phyloP scores from a whole-genome alignment of 2,888 invertebrate genomes.

The Cenopis cana region DNA sequence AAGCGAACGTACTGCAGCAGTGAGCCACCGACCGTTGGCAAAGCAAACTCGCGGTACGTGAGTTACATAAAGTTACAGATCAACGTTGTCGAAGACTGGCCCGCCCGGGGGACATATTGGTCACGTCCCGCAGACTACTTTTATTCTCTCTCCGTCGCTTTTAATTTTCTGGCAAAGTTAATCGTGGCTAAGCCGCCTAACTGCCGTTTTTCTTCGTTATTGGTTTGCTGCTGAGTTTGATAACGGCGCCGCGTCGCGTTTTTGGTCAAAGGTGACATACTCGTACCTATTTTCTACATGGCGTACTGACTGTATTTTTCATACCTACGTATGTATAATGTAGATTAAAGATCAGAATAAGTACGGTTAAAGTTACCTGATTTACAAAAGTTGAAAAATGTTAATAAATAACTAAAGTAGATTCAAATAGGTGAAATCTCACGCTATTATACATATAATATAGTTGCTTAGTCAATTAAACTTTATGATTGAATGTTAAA shows the following conservation, averaged over 20 bases:
- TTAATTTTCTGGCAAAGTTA: slow-evolving; percentile 76
- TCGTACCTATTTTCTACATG: not conserved
- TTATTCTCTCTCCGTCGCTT: slow-evolving; percentile 75
- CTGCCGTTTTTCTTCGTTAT: slow-evolving; percentile 64
- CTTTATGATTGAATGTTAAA: too few relatives aligned
- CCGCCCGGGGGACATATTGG: slow-evolving; percentile 75
- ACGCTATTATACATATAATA: too few relatives aligned
- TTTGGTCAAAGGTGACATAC: not conserved
- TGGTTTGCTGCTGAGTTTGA: slow-evolving; percentile 56
- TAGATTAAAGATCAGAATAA: too few relatives aligned
- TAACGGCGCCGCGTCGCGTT: slow-evolving; percentile 26
- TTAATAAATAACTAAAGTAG: too few relatives aligned
- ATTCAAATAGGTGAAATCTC: too few relatives aligned
- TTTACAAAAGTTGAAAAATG: too few relatives aligned
- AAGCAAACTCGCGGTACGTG: slow-evolving; percentile 79
- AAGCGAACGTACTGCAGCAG: slow-evolving; percentile 53
- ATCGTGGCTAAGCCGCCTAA: slow-evolving; percentile 65
- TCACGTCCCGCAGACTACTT: slow-evolving; percentile 78
- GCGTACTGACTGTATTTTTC: too few relatives aligned
- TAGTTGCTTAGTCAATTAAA: too few relatives aligned
- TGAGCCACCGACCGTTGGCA: slow-evolving; percentile 75
- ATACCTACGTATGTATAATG: too few relatives aligned
- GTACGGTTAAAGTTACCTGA: too few relatives aligned
- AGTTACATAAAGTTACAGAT: slow-evolving; percentile 72
- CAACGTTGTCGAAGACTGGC: slow-evolving; percentile 56